phyloP scores from a whole-genome alignment of 2,888 invertebrate species.

The Orthosia gothica region DNA sequence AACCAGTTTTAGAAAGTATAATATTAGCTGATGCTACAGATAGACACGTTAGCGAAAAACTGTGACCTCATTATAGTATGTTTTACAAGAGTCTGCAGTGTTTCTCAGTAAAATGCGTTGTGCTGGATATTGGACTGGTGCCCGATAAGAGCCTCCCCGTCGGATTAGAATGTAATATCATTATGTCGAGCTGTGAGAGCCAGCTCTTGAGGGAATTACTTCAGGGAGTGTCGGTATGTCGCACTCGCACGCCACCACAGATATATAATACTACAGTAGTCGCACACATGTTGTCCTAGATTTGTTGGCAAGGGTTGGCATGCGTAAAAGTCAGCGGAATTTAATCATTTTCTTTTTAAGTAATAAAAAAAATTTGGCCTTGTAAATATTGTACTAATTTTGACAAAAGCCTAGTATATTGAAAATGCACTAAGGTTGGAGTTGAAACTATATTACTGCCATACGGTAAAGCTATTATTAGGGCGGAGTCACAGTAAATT shows the following conservation, averaged over 20 bases:
- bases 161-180: constrained; percentile 3
- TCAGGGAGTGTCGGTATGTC: not conserved
- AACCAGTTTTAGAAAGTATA: constrained; percentile 46
- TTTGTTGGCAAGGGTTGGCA: not conserved
- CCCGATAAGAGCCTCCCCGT: not conserved
- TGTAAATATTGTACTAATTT: not conserved
- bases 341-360: not conserved
- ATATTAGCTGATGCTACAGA: not conserved
- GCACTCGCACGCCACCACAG: no score
- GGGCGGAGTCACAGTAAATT: no score
- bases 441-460: not conserved
- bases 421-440: not conserved
- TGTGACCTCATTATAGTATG: not conserved
- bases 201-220: constrained; percentile 23
- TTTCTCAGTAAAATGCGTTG: not conserved
- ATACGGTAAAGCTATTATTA: not conserved
- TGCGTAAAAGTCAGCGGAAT: not conserved
- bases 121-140: constrained; percentile 23
- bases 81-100: not conserved
- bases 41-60: not conserved
- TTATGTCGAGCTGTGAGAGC: not conserved
- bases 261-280: no score
- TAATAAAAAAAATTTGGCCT: not conserved
- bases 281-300: not conserved
- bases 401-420: not conserved